Percentiles rank a stretch among this genome's conserved stretches.
These are phyloP conservation scores for Megalops cyprinoides DNA, from an alignment of 2,797 vertebrate species.

Conservation along the genomic window DNA sequence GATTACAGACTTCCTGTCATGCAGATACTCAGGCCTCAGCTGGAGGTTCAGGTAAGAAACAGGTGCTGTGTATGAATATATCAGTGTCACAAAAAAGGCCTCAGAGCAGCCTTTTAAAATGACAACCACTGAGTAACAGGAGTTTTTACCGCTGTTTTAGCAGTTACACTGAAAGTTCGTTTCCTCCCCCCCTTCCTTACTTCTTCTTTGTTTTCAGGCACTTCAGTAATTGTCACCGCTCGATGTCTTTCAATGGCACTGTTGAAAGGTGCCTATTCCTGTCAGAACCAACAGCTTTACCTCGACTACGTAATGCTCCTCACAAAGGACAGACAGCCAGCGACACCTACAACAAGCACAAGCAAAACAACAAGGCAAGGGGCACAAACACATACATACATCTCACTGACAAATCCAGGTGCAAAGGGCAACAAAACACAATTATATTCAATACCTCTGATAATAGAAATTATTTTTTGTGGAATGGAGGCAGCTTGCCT, in stretches of 20 bases:
- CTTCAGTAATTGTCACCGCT: constrained; percentile 48
- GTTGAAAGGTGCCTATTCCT: constrained; percentile 58
- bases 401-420: constrained; percentile 39
- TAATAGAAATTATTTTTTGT: too few species aligned
- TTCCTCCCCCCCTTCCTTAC: constrained; percentile 61
- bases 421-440: constrained; percentile 45
- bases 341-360: constrained; percentile 57
- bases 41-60: neutral
- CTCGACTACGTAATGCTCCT: constrained; percentile 41
- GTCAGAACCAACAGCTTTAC: constrained; percentile 46
- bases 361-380: neutral
- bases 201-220: constrained; percentile 52
- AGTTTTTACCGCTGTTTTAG: constrained; percentile 23
- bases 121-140: constrained; percentile 49
- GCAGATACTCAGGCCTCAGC: neutral
- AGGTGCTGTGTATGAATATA: constrained; percentile 50
- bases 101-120: constrained; percentile 50
- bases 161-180: constrained; percentile 49
- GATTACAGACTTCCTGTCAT: constrained; percentile 21
- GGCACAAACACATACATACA: constrained; percentile 21
- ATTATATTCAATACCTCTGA: constrained; percentile 1
- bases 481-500: too few species aligned
- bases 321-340: constrained; percentile 42
- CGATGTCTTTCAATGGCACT: constrained; percentile 45
- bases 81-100: constrained; percentile 60